These are phyloP conservation scores for Himalopsyche tibetana DNA, from an alignment of 2,888 invertebrate genomes.

Conservation along the genomic window DNA sequence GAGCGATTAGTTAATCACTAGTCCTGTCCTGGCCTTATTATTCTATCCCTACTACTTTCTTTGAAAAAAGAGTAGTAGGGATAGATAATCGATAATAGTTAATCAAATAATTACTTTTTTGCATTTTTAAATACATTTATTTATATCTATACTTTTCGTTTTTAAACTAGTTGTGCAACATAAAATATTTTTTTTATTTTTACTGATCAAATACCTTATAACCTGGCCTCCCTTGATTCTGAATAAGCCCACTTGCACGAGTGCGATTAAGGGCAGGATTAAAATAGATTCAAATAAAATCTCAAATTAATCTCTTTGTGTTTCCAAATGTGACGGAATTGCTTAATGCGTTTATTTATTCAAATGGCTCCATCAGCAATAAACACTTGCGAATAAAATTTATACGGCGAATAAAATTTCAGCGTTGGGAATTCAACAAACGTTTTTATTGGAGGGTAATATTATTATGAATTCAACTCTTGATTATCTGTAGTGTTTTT, in stretches of 20 bases:
- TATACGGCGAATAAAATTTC: constrained; percentile 27
- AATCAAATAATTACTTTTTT: too few species aligned
- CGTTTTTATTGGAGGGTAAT: constrained; percentile 6
- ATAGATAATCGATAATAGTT: too few species aligned
- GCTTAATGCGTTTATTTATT: constrained; percentile 14
- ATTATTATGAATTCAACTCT: constrained; percentile 29
- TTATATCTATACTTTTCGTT: too few species aligned
- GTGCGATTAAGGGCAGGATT: background rate
- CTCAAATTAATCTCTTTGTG: background rate
- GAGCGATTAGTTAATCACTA: too few species aligned
- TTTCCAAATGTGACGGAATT: background rate
- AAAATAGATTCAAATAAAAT: background rate
- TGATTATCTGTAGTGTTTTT: constrained; percentile 36
- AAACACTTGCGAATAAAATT: constrained; percentile 13
- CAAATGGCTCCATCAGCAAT: constrained; percentile 10
- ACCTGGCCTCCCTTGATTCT: background rate
- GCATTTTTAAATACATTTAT: too few species aligned
- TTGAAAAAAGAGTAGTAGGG: too few species aligned
- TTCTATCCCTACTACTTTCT: too few species aligned
- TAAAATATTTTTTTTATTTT: too few species aligned
- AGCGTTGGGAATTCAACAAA: background rate
- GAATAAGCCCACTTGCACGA: background rate
- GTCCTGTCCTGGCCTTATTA: too few species aligned
- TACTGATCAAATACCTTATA: too few species aligned
- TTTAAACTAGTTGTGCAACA: too few species aligned